Evolutionary conservation across 2,113 vertebrate genomes (phyloP).

Genomic region (Callochromis pleurospilus): DNA sequence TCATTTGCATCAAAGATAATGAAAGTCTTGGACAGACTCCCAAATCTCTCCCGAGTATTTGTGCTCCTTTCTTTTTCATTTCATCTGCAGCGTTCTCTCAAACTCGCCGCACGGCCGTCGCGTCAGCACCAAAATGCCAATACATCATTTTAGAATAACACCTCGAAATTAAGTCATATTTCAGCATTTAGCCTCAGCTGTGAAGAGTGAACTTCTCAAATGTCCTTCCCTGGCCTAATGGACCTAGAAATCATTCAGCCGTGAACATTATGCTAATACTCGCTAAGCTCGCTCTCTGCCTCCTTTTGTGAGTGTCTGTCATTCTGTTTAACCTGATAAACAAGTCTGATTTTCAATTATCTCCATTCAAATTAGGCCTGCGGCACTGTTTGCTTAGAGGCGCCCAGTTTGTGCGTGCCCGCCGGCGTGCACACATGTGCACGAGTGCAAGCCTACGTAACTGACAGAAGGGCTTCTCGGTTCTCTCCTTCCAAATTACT

Average conservation of each 20-base stretch:
- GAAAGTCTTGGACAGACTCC: slow-evolving; percentile 71
- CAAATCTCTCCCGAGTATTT: slow-evolving; percentile 59
- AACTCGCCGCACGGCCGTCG: neutral
- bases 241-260: slow-evolving; percentile 63
- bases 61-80: slow-evolving; percentile 21
- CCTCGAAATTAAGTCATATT: slow-evolving; percentile 56
- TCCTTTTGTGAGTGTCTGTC: slow-evolving; percentile 69
- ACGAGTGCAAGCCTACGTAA: neutral
- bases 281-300: slow-evolving; percentile 59
- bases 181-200: slow-evolving; percentile 48
- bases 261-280: slow-evolving; percentile 69
- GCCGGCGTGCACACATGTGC: neutral
- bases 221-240: slow-evolving; percentile 66
- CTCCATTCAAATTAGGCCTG: slow-evolving; percentile 68
- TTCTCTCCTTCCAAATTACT: neutral
- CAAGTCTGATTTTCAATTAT: slow-evolving; percentile 75
- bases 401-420: slow-evolving; percentile 24
- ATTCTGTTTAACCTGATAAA: slow-evolving; percentile 70
- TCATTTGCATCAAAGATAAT: slow-evolving; percentile 74
- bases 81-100: slow-evolving; percentile 24
- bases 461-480: neutral
- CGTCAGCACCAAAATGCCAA: slow-evolving; percentile 42
- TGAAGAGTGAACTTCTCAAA: slow-evolving; percentile 63
- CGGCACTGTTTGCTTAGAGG: slow-evolving; percentile 56
- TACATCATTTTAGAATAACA: slow-evolving; percentile 59